A percentile compares a stretch with the other conserved stretches of the same genome.
These are phyloP conservation scores for Euthynnus affinis DNA, from an alignment of 2,797 vertebrate species.

Conservation along the genomic window DNA sequence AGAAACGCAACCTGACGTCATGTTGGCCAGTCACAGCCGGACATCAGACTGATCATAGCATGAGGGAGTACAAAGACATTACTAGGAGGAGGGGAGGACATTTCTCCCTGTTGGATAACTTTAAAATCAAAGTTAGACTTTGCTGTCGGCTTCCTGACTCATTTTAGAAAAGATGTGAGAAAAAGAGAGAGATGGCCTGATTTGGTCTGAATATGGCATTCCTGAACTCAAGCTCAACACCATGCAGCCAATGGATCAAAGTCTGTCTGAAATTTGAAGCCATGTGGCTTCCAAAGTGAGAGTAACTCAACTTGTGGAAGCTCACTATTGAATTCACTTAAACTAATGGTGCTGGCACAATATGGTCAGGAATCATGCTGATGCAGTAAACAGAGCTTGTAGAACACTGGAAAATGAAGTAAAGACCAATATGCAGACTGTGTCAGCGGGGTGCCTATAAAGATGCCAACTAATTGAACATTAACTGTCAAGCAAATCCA, in stretches of 20 bases:
- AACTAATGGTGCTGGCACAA: slow-evolving; percentile 41
- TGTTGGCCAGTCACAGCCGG: too few relatives aligned
- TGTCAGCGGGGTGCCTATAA: slow-evolving; percentile 64
- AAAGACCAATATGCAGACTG: slow-evolving; percentile 55
- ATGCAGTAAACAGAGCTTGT: slow-evolving; percentile 38
- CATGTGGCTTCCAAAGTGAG: slow-evolving; percentile 16
- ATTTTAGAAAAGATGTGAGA: too few relatives aligned
- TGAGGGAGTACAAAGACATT: too few relatives aligned
- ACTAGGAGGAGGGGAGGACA: too few relatives aligned
- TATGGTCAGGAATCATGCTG: slow-evolving; percentile 39
- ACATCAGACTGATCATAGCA: too few relatives aligned
- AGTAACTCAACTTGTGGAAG: slow-evolving; percentile 6
- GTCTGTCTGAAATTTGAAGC: slow-evolving; percentile 39
- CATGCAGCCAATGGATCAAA: slow-evolving; percentile 52
- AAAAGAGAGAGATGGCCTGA: too few relatives aligned
- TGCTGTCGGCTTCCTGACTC: too few relatives aligned
- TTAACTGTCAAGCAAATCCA: slow-evolving; percentile 22
- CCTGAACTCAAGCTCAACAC: slow-evolving; percentile 44
- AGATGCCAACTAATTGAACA: slow-evolving; percentile 40
- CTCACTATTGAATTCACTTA: slow-evolving; percentile 32
- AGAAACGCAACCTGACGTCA: too few relatives aligned
- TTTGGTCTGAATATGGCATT: slow-evolving; percentile 23
- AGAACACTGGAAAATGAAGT: slow-evolving; percentile 51
- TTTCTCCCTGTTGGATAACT: too few relatives aligned
- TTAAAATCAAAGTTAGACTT: too few relatives aligned